Base-by-base conservation (phyloP, 37 sponge, comb jelly and placozoan species). In the Halichondria panicea region DNA sequence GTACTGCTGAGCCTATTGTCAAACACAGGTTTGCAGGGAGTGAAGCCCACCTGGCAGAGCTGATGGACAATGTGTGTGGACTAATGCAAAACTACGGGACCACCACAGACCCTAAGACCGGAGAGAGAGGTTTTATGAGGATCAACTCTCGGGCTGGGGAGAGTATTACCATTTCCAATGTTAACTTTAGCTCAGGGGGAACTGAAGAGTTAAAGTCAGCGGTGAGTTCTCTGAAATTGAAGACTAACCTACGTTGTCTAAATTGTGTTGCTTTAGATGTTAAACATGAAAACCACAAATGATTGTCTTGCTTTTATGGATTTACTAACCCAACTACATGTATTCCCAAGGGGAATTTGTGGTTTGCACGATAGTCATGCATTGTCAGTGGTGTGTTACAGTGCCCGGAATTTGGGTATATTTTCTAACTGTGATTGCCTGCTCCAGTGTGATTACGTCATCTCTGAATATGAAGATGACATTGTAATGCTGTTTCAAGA, bases 401-500 rank as follows among this genome's bases (percentile, higher is more conserved):
- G n/a, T n/a, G n/a, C n/a, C n/a, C n/a, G n/a, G n/a, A n/a, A n/a
- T n/a, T n/a, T n/a, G n/a, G n/a, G n/a, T n/a, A n/a, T n/a, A 15
- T 37, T 71, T 27, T 34, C 38, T 50, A 56, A 15, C 35, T 35
- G 18, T 24, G 33, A 35, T 33, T 68, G 28, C 6, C 32, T 54
- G n/a, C n/a, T 76, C 45, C 73, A 89, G 90, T 89, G 90, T 78
- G 32, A 64, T 5, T 42, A 77, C 19, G 46, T 89, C 24, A 50
- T 89, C n/a, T 66, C 72, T 44, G 86, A 84, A 22, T 78, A 68
- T 40, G 90, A 89, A 24, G 90, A 89, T 58, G 90, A 84, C 72
- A 67, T 89, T 6, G 58, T 89, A 0, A 67, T 69, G 48, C 52
- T 89, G 34, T 74, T 78, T 56, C 61, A 64, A 58, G 78, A 71